These are phyloP conservation scores for Acanthococcus lagerstroemiae DNA, from an alignment of 2,888 invertebrate genomes.

Conservation along the genomic window DNA sequence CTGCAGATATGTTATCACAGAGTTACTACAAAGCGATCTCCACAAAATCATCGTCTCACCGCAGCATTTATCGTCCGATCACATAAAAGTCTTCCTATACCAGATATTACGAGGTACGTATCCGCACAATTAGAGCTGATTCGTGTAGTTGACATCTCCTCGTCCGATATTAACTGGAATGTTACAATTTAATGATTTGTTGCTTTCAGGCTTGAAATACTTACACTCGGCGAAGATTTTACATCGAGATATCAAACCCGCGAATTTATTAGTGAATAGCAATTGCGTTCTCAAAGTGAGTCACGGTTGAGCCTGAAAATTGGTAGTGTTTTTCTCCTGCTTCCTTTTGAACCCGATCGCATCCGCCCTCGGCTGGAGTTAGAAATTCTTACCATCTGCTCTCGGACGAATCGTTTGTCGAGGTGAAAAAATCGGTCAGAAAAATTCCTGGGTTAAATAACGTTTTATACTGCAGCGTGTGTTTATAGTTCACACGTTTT, in stretches of 20 bases:
- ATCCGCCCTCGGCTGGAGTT: too few species aligned
- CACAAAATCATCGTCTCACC: slow-evolving; percentile 99
- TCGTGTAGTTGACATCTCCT: neutral
- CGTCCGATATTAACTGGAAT: too few species aligned
- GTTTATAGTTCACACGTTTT: too few species aligned
- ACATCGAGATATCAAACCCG: slow-evolving; percentile 98
- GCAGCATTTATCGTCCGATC: slow-evolving; percentile 96
- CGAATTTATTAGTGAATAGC: slow-evolving; percentile 96
- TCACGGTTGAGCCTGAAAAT: too few species aligned
- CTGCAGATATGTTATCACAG: slow-evolving; percentile 94
- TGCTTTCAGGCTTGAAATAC: slow-evolving; percentile 88
- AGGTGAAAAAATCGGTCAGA: too few species aligned
- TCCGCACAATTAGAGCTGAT: neutral
- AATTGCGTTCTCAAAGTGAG: slow-evolving; percentile 91
- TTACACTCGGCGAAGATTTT: slow-evolving; percentile 95
- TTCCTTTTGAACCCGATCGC: too few species aligned
- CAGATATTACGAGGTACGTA: slow-evolving; percentile 93
- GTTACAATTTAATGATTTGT: too few species aligned
- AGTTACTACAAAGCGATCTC: slow-evolving; percentile 97
- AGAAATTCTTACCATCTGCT: too few species aligned
- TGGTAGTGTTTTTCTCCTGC: too few species aligned
- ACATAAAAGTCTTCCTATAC: slow-evolving; percentile 99
- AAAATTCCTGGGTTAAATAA: too few species aligned
- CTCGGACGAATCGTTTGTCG: too few species aligned
- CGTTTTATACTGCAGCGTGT: too few species aligned